Evolutionary conservation across 2,888 invertebrate species (phyloP).

Genomic region (Lochmaea crataegi): DNA sequence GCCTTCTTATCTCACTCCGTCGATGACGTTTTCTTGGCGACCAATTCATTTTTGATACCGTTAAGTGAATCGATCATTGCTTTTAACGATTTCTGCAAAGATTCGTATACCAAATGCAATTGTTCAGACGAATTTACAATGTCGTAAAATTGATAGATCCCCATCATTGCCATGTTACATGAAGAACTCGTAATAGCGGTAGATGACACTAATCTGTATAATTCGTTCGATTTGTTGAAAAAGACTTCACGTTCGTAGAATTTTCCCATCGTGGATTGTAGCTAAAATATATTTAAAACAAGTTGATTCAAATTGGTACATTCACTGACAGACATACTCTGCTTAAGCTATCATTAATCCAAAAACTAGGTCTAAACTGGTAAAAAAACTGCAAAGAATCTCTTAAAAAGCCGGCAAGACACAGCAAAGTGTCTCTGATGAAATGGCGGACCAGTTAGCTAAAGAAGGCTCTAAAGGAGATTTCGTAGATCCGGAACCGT

Average conservation of each 20-base stretch:
- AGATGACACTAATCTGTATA: conserved; percentile 7
- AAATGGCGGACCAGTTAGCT: no score
- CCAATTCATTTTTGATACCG: conserved; percentile 2
- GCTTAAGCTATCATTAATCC: no score
- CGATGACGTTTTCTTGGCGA: not conserved
- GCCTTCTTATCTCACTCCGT: not conserved
- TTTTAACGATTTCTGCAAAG: conserved; percentile 68
- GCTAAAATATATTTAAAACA: not conserved
- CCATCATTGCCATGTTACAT: conserved; percentile 66
- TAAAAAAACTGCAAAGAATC: no score
- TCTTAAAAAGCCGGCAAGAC: no score
- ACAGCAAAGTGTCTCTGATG: no score
- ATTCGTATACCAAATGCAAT: conserved; percentile 68
- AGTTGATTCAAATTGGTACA: no score
- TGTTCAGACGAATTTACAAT: conserved; percentile 51
- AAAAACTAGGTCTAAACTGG: no score
- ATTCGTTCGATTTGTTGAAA: not conserved
- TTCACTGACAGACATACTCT: no score
- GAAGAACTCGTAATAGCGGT: conserved; percentile 69
- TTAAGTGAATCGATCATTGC: conserved; percentile 50
- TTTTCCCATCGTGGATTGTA: conserved; percentile 4
- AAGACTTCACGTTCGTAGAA: not conserved
- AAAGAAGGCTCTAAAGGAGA: no score
- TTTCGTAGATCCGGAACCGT: no score
- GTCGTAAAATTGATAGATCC: conserved; percentile 65